Base-by-base conservation (phyloP, 2,888 invertebrate genomes). In the Eupithecia abbreviata region DNA sequence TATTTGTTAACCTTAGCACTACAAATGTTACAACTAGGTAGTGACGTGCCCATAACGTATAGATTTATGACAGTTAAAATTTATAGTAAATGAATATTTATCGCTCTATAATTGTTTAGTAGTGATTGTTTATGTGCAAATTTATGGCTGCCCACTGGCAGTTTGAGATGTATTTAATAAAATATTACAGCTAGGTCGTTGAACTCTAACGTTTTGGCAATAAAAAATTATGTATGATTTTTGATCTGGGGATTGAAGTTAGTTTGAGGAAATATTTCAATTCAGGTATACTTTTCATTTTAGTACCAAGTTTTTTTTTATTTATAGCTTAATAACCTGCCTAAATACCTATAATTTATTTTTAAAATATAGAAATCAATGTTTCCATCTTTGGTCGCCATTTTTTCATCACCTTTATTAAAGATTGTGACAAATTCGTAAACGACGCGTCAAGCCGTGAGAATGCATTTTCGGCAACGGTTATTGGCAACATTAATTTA, bases 371-470 rank as follows among this genome's bases (percentile, higher is more conserved):
- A 1, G 58, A 7, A 18, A 58, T 58, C 58, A 18, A 58, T 58
- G 18, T 30, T 30, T 30, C 30, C 30, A 30, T 30, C 30, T 30
- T 30, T 30, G 30, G 30, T 30, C 15, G 43, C 15, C 15, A 66
- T 66, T 41, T 77, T 78, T 78, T 81, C 77, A 74, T 78, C 81
- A 77, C 79, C 72, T 81, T 72, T 72, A 82, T 83, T 79, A 62
- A 80, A 82, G 83, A 88, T 91, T 89, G 90, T 89, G 93, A 93
- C 93, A 92, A 92, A 93, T 92, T 91, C 81, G 88, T 89, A 90
- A 90, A 85, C 85, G 83, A 79, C 82, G 66, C 80, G 76, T 81
- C 83, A 80, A 90, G 77, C 76, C 91, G 91, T 93, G 93, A 90
- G 93, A 93, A 91, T 85, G 86, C 84, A 81, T 84, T 83, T 84